Percentiles rank a stretch among this genome's conserved stretches.
These are phyloP conservation scores for Drosophila dunni DNA, from an alignment of 1,140 invertebrate species.

Conservation along the genomic window DNA sequence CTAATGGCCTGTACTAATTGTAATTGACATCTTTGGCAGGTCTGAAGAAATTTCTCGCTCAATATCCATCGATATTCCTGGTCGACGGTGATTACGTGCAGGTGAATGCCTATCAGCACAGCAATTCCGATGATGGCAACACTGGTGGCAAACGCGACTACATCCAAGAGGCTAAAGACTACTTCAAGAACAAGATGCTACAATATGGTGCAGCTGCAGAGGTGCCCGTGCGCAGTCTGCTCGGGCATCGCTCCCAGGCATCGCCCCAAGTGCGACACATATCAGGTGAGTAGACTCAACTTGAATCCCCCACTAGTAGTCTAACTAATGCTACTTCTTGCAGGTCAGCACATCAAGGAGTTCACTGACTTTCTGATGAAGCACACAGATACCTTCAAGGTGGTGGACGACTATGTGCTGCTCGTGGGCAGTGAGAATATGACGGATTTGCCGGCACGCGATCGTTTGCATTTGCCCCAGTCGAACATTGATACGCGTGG, in stretches of 20 bases:
- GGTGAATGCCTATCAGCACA: conserved; percentile 91
- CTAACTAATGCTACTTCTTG: background rate
- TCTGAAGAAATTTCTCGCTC: conserved; percentile 94
- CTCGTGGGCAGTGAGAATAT: conserved; percentile 87
- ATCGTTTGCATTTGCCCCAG: conserved; percentile 88
- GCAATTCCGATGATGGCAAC: conserved; percentile 85
- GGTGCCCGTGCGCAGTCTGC: conserved; percentile 96
- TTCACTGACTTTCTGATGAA: conserved; percentile 95
- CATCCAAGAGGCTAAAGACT: conserved; percentile 96
- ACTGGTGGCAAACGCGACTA: conserved; percentile 91
- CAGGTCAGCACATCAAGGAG: conserved; percentile 95
- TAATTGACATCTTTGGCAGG: conserved; percentile 84
- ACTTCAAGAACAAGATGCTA: conserved; percentile 95
- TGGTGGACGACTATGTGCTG: conserved; percentile 93
- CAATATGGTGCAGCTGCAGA: conserved; percentile 95
- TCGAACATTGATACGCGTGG: conserved; percentile 92
- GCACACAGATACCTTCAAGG: conserved; percentile 94
- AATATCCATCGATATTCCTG: conserved; percentile 96
- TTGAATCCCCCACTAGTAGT: background rate
- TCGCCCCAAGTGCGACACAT: conserved; percentile 98
- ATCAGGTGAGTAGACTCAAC: conserved; percentile 86
- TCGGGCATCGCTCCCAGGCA: conserved; percentile 96
- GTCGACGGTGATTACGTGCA: conserved; percentile 96
- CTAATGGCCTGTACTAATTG: conserved; percentile 71
- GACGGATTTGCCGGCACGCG: conserved; percentile 86